Evolutionary conservation across 2,113 vertebrate genomes (phyloP), one percentile per base, ranked within the genome.

Genomic region (Zosterops lateralis): DNA sequence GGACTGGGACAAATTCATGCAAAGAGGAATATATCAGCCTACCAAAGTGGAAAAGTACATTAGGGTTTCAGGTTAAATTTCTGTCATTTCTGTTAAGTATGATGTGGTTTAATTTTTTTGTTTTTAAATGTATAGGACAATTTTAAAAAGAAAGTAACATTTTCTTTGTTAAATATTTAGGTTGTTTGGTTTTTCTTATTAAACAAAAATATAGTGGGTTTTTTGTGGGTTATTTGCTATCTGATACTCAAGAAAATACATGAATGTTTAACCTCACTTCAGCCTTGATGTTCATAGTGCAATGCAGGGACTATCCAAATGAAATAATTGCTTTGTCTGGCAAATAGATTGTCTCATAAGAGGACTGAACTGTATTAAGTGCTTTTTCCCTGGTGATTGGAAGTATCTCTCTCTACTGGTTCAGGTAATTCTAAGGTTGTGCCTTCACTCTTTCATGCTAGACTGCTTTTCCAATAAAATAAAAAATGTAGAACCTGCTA

Each of bases 381-480:
- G 62, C 89, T 96, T 96, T 61, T 87, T 64, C 72, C 91, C 31
- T 73, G 54, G 58, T 93, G 61, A 88, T 91, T 92, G 91, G 66
- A 93, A 96, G 75, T 95, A 80, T 75, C 84, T 95, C 51, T 96
- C 94, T 97, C 67, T 78, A 80, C 79, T 97, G 70, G 97, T 97
- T 98, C 97, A 97, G 95, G 97, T 98, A 98, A 98, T 98, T 97
- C 97, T 95, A 68, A 84, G 89, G 32, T 93, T 98, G 88, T 97
- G 97, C 95, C 90, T 96, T 97, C 90, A 95, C 93, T 98, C 96
- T 96, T 97, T 97, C 98, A 97, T 97, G 97, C 97, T 98, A 97
- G 95, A 96, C 94, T 97, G 97, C 95, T 92, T 98, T 98, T 98
- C 68, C 97, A 98, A 98, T 98, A 98, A 98, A 96, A 98, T 98